Evolutionary conservation across 2,797 vertebrate species (phyloP).

Genomic region (Buphagus erythrorhynchus): DNA sequence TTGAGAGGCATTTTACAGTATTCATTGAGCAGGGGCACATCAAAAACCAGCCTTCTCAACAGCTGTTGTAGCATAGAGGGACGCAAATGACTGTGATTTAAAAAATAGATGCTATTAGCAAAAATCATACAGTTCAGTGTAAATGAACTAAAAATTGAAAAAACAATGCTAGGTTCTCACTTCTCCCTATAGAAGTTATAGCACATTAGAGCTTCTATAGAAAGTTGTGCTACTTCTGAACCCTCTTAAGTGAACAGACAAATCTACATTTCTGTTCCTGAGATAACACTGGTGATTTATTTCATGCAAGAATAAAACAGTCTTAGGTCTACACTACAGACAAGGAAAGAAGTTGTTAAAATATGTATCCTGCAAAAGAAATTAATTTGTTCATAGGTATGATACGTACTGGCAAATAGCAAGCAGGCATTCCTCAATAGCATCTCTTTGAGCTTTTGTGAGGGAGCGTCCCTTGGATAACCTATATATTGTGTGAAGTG

Average conservation of each 20-base stretch:
- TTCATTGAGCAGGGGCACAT: slow-evolving; percentile 94
- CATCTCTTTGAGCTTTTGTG: slow-evolving; percentile 97
- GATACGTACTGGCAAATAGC: slow-evolving; percentile 91
- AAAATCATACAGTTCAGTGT: background rate
- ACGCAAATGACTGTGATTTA: slow-evolving; percentile 86
- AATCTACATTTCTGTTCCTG: background rate
- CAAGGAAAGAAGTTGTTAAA: background rate
- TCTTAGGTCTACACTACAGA: background rate
- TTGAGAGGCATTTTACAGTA: slow-evolving; percentile 99
- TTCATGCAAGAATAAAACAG: background rate
- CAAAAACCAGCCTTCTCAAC: slow-evolving; percentile 93
- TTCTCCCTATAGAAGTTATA: background rate
- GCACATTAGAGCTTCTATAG: background rate
- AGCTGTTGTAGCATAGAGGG: slow-evolving; percentile 98
- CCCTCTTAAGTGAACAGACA: background rate
- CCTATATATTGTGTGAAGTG: slow-evolving; percentile 94
- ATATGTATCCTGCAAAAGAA: background rate
- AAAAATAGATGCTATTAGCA: background rate
- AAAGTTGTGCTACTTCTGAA: background rate
- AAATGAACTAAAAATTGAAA: background rate
- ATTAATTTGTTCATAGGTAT: background rate
- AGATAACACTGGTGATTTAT: background rate
- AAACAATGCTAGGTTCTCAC: background rate
- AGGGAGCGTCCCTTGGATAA: slow-evolving; percentile 96
- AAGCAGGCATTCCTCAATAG: slow-evolving; percentile 96